A percentile compares a stretch with the other conserved stretches of the same genome.
Conservation (phyloP, 2,888 invertebrate genomes). For the Sussaba pulchella region DNA sequence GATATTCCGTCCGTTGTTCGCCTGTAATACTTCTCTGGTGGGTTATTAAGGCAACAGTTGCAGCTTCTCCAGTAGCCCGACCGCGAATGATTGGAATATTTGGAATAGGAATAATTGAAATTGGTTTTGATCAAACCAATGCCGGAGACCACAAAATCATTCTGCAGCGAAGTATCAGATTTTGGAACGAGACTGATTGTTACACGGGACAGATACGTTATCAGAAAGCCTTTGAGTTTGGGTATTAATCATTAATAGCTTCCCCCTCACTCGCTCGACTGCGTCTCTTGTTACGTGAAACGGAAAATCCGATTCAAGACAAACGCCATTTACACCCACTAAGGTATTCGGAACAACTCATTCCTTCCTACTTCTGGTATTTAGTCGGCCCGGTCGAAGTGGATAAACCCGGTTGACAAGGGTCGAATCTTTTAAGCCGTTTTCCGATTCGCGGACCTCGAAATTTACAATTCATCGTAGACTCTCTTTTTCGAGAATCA, state of each 20-base stretch:
- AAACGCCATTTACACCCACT: slow-evolving; percentile 16
- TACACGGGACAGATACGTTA: not conserved
- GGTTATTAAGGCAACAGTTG: slow-evolving; percentile 17
- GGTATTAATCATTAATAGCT: not conserved
- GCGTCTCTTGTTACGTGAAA: not conserved
- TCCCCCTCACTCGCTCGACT: not conserved
- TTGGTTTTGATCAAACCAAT: slow-evolving; percentile 29
- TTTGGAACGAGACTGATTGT: slow-evolving; percentile 8
- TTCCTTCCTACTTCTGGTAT: slow-evolving; percentile 30
- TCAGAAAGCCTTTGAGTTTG: not conserved
- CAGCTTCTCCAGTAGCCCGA: slow-evolving; percentile 4
- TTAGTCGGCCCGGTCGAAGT: slow-evolving; percentile 41
- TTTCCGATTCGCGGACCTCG: slow-evolving; percentile 6
- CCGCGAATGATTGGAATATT: not conserved
- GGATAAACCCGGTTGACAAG: slow-evolving; percentile 53
- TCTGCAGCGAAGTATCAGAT: slow-evolving; percentile 1
- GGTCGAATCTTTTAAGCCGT: slow-evolving; percentile 61
- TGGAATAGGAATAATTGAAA: slow-evolving; percentile 4
- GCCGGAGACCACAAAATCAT: slow-evolving; percentile 16
- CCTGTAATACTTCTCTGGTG: not conserved
- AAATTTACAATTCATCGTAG: slow-evolving; percentile 48
- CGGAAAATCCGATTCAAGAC: not conserved
- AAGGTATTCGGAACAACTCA: slow-evolving; percentile 3
- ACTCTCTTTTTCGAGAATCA: slow-evolving; percentile 17
- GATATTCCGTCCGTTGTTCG: not conserved